A percentile compares a stretch with the other conserved stretches of the same genome.
phyloP scores from a whole-genome alignment of 2,113 vertebrate species.

The Pluvianellus socialis region DNA sequence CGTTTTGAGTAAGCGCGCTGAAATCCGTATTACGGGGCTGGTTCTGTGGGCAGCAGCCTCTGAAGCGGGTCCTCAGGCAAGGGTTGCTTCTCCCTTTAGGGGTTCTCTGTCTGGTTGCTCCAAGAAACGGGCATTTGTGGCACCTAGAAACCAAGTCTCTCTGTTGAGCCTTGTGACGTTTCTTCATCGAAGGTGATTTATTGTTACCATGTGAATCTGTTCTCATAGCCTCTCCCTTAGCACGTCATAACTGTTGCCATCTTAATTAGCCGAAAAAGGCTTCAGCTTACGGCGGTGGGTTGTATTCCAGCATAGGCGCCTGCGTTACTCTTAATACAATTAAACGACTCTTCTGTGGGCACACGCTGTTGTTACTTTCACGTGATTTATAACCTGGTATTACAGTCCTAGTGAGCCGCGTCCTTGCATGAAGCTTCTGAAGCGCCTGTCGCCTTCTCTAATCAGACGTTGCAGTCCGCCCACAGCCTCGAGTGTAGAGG shows the following conservation, averaged over 20 bases:
- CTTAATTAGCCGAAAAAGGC: neutral
- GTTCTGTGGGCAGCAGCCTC: neutral
- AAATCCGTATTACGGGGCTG: neutral
- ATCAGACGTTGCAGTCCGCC: too few relatives aligned
- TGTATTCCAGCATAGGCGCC: neutral
- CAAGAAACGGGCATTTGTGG: neutral
- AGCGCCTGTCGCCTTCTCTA: neutral
- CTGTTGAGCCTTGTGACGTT: neutral
- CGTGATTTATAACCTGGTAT: neutral
- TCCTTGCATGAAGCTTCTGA: neutral
- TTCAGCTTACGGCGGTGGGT: rapidly evolving
- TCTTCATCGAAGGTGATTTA: too few relatives aligned
- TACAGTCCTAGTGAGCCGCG: too few relatives aligned
- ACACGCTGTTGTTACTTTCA: neutral
- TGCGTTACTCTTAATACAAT: neutral
- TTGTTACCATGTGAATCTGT: neutral
- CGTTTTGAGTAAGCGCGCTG: neutral
- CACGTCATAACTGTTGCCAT: rapidly evolving
- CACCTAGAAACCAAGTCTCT: neutral
- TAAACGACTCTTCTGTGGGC: neutral
- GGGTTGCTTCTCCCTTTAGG: neutral
- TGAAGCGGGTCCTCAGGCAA: neutral
- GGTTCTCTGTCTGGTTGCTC: neutral
- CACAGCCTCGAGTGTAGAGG: neutral
- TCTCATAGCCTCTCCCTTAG: neutral